Percentiles rank a stretch among this genome's conserved stretches.
These are phyloP conservation scores for Hydrozoanthus gracilis DNA, from an alignment of 92 coral and sea anemone genomes.

Conservation along the genomic window DNA sequence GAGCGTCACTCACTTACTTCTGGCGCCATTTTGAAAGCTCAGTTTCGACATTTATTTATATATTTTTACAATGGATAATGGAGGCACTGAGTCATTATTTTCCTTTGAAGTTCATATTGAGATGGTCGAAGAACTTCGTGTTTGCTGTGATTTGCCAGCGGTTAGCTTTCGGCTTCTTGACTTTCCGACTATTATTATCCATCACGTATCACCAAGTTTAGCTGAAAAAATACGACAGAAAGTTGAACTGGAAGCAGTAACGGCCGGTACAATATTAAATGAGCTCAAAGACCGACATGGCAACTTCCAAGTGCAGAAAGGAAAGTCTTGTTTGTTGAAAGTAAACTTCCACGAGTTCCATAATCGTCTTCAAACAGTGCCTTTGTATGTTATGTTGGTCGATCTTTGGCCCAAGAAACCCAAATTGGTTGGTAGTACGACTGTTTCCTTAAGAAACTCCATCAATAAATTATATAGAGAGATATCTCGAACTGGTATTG, in stretches of 20 bases:
- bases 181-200: conserved; percentile 87
- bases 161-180: conserved; percentile 92
- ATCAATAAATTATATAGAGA: conserved; percentile 70
- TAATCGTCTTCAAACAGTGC: conserved; percentile 73
- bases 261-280: conserved; percentile 49
- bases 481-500: conserved; percentile 71
- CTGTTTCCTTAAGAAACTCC: conserved; percentile 70
- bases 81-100: conserved; percentile 75
- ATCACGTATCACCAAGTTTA: conserved; percentile 65
- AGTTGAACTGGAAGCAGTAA: conserved; percentile 54
- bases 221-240: conserved; percentile 78
- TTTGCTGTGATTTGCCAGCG: conserved; percentile 81
- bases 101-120: conserved; percentile 93
- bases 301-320: conserved; percentile 74
- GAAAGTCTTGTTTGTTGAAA: conserved; percentile 92
- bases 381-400: conserved; percentile 89
- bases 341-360: conserved; percentile 64
- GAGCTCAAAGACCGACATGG: conserved; percentile 81
- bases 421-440: conserved; percentile 81
- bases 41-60: neutral
- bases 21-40: too few relatives aligned
- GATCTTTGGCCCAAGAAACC: conserved; percentile 85
- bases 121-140: conserved; percentile 67
- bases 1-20: too few relatives aligned
- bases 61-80: neutral